phyloP scores from a whole-genome alignment of 2,113 vertebrate genomes.

The Scolopax mira region DNA sequence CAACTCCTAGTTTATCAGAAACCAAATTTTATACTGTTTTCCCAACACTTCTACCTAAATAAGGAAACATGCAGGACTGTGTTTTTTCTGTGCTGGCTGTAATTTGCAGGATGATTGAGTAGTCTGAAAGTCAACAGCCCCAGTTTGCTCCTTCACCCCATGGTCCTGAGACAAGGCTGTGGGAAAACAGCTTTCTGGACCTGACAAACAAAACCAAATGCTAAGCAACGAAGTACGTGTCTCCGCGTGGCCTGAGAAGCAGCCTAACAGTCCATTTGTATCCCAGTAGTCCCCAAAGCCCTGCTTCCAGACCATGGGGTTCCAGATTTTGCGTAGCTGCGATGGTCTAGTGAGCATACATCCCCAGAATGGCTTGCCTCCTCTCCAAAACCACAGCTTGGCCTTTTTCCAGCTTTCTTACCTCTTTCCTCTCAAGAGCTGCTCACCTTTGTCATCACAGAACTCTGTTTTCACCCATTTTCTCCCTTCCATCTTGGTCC shows the following conservation, averaged over 20 bases:
- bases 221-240: background rate
- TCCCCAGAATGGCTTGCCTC: background rate
- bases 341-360: constrained; percentile 28
- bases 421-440: background rate
- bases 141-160: constrained; percentile 34
- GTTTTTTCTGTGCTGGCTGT: constrained; percentile 35
- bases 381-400: background rate
- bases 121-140: constrained; percentile 40
- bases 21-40: constrained; percentile 46
- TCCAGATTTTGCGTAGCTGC: background rate
- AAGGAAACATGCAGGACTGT: constrained; percentile 24
- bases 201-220: background rate
- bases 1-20: constrained; percentile 41
- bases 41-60: constrained; percentile 55
- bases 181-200: constrained; percentile 51
- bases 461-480: background rate
- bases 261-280: constrained; percentile 33
- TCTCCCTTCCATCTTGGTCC: background rate
- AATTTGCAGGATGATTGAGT: constrained; percentile 47
- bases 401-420: background rate
- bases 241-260: background rate
- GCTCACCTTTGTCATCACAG: background rate
- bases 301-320: background rate
- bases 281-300: constrained; percentile 14
- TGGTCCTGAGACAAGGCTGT: background rate